Percentiles rank a stretch among this genome's conserved stretches.
These are phyloP conservation scores for Diplodus sargus DNA, from an alignment of 2,797 vertebrate genomes.

Conservation along the genomic window DNA sequence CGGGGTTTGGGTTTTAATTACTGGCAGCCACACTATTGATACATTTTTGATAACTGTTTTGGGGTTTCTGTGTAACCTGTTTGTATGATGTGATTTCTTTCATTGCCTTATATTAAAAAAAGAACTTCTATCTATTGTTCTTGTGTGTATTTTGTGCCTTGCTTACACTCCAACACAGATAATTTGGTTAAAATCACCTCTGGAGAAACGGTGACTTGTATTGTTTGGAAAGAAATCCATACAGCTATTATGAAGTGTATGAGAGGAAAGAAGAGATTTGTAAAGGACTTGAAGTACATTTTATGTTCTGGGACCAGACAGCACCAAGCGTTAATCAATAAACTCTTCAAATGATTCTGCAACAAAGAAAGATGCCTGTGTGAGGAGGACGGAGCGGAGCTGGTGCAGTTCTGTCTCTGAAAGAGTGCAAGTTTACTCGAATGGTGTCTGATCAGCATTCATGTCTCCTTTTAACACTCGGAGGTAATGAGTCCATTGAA, in stretches of 20 bases:
- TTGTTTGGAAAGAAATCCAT: background rate
- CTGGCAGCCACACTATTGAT: constrained; percentile 36
- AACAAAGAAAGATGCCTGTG: background rate
- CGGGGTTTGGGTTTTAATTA: constrained; percentile 26
- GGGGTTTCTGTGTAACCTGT: constrained; percentile 65
- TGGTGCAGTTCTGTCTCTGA: background rate
- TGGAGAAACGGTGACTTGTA: background rate
- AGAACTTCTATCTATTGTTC: constrained; percentile 40
- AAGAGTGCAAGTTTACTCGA: background rate
- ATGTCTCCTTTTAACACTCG: background rate
- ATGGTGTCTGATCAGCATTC: background rate
- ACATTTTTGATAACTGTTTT: constrained; percentile 70
- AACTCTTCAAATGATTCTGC: background rate
- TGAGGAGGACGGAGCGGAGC: no score
- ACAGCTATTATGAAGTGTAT: no score
- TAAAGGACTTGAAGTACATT: background rate
- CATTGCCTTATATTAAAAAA: constrained; percentile 78
- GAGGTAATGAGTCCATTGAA: background rate
- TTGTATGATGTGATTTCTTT: constrained; percentile 73
- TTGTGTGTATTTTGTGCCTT: constrained; percentile 1
- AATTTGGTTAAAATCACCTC: background rate
- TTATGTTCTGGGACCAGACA: background rate
- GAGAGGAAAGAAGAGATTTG: background rate
- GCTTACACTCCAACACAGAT: background rate
- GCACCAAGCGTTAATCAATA: constrained; percentile 7